Evolutionary conservation across 2,888 invertebrate genomes (phyloP), one percentile per base, ranked within the genome.

Genomic region (Girardia tigrina): DNA sequence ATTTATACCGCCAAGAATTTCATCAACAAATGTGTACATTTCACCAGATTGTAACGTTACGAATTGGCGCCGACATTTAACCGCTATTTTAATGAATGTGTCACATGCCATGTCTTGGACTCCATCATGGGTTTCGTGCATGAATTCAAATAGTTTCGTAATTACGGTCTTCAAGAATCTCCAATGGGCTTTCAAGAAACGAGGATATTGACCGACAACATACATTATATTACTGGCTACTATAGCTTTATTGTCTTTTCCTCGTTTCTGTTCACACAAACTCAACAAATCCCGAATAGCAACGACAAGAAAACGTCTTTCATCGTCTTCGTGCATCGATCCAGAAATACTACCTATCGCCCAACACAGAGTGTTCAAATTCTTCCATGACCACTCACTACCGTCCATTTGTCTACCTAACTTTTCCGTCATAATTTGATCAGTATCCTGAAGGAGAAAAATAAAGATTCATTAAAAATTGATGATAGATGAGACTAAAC

Each of bases 161-260:
- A 98, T 95, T 82, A 99, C 98, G 73, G 98, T 99, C 87, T 98
- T 99, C 78, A 99, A 88, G 86, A 99, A 99, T 84, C 94, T 93
- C 98, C 98, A 99, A 85, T 99, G 98, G n/a, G 94, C 95, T 80
- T 94, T 88, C 78, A 99, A 87, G 86, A 99, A 99, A 77, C 97
- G 81, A 70, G 98, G 98, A 86, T 99, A 99, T 85, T 99, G 98
- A 1, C 98, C 98, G 75, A 99, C 98, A 77, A 99, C 97, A 86
- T 99, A 97, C 98, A 99, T 99, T 78, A 99, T 99, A 86, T 99
- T 98, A 79, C 95, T 95, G 20, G 98, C 98, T 82, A 99, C 95
- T 79, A 99, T 98, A 77, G 98, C 98, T 29, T 98, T 98, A 86
- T 98, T 98, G 86, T 98, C 97, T 87, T 99, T 99, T 74, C 94